These are phyloP conservation scores for Nesoenas mayeri DNA, from an alignment of 2,113 vertebrate genomes.

Conservation along the genomic window DNA sequence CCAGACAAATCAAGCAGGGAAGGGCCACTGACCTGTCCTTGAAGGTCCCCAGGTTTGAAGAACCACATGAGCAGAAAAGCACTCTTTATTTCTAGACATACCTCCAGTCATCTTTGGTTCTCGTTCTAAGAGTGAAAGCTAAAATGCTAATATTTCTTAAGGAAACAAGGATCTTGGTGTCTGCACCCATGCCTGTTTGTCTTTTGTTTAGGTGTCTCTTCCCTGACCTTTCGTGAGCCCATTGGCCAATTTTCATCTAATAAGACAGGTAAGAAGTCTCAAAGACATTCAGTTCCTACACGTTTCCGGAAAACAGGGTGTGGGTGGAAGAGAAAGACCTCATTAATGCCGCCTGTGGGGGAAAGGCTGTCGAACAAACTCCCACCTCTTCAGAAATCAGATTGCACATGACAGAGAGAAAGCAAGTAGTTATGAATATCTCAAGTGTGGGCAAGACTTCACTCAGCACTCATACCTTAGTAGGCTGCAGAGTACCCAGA, in stretches of 20 bases:
- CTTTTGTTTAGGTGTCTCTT: background rate
- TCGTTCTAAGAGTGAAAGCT: background rate
- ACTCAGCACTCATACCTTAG: background rate
- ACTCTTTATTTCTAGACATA: background rate
- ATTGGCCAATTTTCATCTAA: background rate
- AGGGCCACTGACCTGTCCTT: background rate
- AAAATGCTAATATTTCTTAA: background rate
- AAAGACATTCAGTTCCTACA: background rate
- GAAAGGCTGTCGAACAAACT: slow-evolving; percentile 1
- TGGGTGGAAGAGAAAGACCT: slow-evolving; percentile 22
- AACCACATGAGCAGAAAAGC: background rate
- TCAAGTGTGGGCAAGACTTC: background rate
- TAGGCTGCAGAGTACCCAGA: background rate
- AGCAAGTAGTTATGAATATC: background rate
- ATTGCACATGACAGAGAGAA: background rate
- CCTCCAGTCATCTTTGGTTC: background rate
- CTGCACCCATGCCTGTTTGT: background rate
- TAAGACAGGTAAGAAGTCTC: background rate
- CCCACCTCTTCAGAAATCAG: background rate
- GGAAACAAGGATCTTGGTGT: background rate
- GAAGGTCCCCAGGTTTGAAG: background rate
- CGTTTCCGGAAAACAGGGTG: background rate
- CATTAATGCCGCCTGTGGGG: background rate
- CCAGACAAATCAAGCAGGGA: background rate
- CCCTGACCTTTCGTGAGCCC: background rate